Conservation (phyloP, 1,140 invertebrate genomes). For the Caerostris darwini region DNA sequence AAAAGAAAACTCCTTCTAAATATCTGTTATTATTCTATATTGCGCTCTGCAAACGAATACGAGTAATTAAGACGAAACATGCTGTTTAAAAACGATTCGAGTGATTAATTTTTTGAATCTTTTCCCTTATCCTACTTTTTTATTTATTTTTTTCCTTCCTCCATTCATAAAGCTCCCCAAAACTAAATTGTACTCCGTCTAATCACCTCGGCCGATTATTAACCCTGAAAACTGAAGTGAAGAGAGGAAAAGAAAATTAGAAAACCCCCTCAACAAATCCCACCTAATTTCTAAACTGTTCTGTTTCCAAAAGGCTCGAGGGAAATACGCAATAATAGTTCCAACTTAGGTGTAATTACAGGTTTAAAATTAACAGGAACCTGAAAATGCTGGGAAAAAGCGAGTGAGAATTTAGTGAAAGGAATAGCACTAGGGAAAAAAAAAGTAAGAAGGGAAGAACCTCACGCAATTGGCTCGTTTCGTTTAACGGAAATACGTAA, state of each 20-base stretch:
- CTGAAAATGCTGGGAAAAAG: conserved; percentile 24
- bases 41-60: not conserved
- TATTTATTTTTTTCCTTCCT: not conserved
- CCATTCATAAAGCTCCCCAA: not conserved
- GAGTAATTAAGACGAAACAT: not conserved
- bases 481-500: not conserved
- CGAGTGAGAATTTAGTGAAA: conserved; percentile 10
- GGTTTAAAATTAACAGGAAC: conserved; percentile 58
- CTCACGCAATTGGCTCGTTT: conserved; percentile 63
- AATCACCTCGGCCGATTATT: not conserved
- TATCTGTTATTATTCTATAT: not conserved
- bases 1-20: not conserved
- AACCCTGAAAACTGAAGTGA: not conserved
- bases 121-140: not conserved
- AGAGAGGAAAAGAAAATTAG: conserved; percentile 1
- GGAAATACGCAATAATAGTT: conserved; percentile 44
- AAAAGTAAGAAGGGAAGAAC: not conserved
- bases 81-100: not conserved
- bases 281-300: conserved; percentile 17
- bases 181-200: conserved; percentile 10
- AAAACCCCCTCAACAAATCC: conserved; percentile 14
- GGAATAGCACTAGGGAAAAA: not conserved
- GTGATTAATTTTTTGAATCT: conserved; percentile 3
- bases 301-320: not conserved
- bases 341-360: conserved; percentile 45